Conservation (phyloP, 2,113 vertebrate species). For the Propithecus coquereli region DNA sequence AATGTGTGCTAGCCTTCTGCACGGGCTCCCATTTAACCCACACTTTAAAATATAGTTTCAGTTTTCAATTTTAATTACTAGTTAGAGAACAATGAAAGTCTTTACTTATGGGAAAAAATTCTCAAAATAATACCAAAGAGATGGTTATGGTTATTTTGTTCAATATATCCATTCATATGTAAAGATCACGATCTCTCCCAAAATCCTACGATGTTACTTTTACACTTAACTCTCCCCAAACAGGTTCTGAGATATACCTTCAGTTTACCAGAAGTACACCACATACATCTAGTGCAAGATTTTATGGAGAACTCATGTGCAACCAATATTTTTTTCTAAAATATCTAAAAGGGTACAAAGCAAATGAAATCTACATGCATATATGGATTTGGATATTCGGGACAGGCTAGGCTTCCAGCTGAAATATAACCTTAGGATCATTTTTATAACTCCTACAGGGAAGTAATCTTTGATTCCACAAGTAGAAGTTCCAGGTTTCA, state of each 20-base stretch:
- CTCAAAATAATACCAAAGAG: neutral
- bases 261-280: neutral
- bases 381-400: neutral
- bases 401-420: neutral
- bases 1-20: fast-evolving
- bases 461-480: neutral
- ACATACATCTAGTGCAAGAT: neutral
- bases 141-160: neutral
- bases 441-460: neutral
- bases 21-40: neutral
- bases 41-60: neutral
- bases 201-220: neutral
- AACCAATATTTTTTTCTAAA: neutral
- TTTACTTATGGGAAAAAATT: neutral
- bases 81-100: neutral
- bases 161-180: neutral
- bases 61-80: neutral
- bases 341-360: neutral
- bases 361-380: neutral
- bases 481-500: neutral
- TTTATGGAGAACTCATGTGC: neutral
- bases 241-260: neutral
- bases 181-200: neutral
- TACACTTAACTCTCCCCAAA: neutral
- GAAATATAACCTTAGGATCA: neutral